Conservation (phyloP, 2,888 invertebrate species). For the Liodrosophila aerea region DNA sequence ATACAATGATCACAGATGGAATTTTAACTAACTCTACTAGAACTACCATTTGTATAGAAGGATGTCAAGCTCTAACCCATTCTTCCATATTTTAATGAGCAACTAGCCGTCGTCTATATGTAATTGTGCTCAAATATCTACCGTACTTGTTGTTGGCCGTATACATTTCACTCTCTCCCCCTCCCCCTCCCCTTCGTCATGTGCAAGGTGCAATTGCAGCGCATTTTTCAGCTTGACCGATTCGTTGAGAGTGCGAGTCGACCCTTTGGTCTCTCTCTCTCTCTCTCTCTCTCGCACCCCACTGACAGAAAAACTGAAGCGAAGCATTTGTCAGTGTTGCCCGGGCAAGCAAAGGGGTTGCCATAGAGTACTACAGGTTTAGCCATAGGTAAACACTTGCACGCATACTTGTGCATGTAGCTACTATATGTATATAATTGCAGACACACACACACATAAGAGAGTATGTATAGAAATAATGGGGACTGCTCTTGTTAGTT, state of each 20-base stretch:
- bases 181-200: no score
- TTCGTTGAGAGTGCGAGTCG: constrained; percentile 55
- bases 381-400: constrained; percentile 20
- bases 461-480: no score
- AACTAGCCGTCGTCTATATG: constrained; percentile 17
- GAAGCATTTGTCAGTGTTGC: constrained; percentile 62
- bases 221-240: constrained; percentile 79
- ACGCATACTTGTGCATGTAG: constrained; percentile 15
- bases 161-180: no score
- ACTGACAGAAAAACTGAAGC: constrained; percentile 42
- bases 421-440: not conserved
- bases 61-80: no score
- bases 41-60: no score
- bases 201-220: constrained; percentile 74
- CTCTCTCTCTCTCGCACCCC: constrained; percentile 74
- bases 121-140: constrained; percentile 3
- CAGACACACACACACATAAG: no score
- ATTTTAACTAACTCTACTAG: no score
- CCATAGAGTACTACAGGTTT: constrained; percentile 25
- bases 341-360: constrained; percentile 52
- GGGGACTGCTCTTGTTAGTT: constrained; percentile 38
- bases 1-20: no score
- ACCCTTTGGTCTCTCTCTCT: constrained; percentile 53
- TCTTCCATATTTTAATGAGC: constrained; percentile 1
- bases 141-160: constrained; percentile 27